Evolutionary conservation across 2,113 vertebrate genomes (phyloP).

Genomic region (Atherinomorus stipes): DNA sequence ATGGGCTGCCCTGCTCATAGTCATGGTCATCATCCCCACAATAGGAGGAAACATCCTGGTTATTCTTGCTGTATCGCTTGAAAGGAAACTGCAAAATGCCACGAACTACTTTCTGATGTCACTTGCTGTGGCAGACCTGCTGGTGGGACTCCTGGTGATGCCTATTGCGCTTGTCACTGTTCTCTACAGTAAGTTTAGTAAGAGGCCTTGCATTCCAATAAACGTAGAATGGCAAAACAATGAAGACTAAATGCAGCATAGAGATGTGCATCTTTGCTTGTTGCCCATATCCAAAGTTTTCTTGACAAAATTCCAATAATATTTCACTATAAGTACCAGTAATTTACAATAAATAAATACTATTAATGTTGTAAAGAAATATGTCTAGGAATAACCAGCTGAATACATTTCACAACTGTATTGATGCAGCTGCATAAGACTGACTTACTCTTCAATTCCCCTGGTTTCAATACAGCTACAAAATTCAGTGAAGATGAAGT

Average conservation of each 20-base stretch:
- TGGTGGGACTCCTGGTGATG: conserved; percentile 98
- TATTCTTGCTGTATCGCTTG: conserved; percentile 94
- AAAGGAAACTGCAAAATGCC: conserved; percentile 96
- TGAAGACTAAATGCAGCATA: not conserved
- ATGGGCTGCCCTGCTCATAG: conserved; percentile 91
- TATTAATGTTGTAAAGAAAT: not conserved
- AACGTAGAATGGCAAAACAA: not conserved
- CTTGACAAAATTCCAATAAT: too few relatives aligned
- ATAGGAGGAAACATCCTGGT: conserved; percentile 97
- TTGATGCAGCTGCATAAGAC: not conserved
- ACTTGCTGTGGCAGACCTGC: conserved; percentile 93
- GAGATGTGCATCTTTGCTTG: not conserved
- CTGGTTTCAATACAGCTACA: not conserved
- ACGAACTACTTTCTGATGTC: conserved; percentile 99
- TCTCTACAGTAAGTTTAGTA: conserved; percentile 81
- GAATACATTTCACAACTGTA: conserved; percentile 8
- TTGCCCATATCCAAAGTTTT: not conserved
- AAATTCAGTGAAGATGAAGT: conserved; percentile 1
- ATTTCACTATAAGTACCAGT: too few relatives aligned
- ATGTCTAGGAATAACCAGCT: not conserved
- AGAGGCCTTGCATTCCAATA: not conserved
- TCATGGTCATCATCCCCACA: conserved; percentile 94
- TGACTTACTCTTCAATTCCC: conserved; percentile 1
- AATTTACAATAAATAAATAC: too few relatives aligned
- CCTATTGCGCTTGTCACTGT: conserved; percentile 93